A percentile compares a stretch with the other conserved stretches of the same genome.
phyloP scores from a whole-genome alignment of 2,797 vertebrate species.

The Molossus alvarezi region DNA sequence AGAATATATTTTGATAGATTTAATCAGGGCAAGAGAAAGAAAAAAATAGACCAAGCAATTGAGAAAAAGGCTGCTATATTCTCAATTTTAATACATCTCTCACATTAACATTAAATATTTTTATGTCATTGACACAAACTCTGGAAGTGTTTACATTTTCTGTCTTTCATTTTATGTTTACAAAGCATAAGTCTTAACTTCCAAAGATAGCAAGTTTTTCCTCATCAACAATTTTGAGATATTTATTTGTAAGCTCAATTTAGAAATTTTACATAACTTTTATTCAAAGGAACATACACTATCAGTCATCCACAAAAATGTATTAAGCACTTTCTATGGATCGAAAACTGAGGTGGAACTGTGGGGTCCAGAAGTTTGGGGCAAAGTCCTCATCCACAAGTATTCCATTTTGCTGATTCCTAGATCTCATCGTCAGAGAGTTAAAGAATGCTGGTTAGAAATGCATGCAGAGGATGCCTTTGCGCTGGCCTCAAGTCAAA shows the following conservation, averaged over 20 bases:
- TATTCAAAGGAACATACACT: neutral
- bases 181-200: conserved; percentile 32
- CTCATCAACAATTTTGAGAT: neutral
- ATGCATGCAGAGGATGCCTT: neutral
- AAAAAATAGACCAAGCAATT: neutral
- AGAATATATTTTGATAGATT: conserved; percentile 40
- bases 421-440: neutral
- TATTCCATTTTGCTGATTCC: conserved; percentile 10
- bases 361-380: neutral
- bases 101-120: conserved; percentile 64
- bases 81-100: conserved; percentile 22
- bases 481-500: neutral
- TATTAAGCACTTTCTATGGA: neutral
- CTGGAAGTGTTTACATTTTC: conserved; percentile 11
- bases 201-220: neutral
- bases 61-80: neutral
- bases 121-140: conserved; percentile 38
- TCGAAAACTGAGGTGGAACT: neutral
- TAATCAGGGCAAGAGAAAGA: neutral
- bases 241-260: conserved; percentile 32
- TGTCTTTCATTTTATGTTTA: conserved; percentile 43
- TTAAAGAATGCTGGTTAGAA: conserved; percentile 45
- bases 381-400: neutral
- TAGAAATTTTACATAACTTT: conserved; percentile 32
- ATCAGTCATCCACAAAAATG: neutral